Conservation (phyloP, 1,140 invertebrate species). For the Chrysoperla carnea region DNA sequence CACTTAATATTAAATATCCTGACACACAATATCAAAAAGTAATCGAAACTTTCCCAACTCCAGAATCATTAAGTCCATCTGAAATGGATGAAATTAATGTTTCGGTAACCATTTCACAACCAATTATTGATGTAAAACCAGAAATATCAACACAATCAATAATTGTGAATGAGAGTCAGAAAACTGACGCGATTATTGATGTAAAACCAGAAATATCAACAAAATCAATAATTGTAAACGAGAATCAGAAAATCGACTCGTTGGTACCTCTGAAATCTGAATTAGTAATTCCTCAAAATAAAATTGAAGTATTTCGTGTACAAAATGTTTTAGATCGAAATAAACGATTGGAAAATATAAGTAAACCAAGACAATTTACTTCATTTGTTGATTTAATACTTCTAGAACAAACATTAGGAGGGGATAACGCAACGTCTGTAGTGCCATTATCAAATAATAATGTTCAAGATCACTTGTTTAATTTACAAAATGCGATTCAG, state of each 20-base stretch:
- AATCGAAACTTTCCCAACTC: slow-evolving; percentile 1
- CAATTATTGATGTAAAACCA: slow-evolving; percentile 20
- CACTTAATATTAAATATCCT: too few relatives aligned
- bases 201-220: slow-evolving; percentile 23
- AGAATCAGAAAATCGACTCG: too few relatives aligned
- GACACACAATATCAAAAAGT: slow-evolving; percentile 6
- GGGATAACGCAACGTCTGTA: slow-evolving; percentile 18
- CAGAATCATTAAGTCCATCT: neutral
- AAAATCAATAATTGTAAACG: neutral
- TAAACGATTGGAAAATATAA: slow-evolving; percentile 29
- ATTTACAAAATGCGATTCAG: slow-evolving; percentile 40
- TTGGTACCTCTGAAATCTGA: neutral
- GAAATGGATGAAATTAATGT: neutral
- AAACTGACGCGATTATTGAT: slow-evolving; percentile 18
- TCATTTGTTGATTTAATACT: slow-evolving; percentile 40
- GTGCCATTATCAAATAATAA: slow-evolving; percentile 30
- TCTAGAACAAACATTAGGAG: slow-evolving; percentile 29
- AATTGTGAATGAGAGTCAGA: slow-evolving; percentile 10
- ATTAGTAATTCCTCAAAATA: neutral
- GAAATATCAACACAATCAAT: slow-evolving; percentile 17
- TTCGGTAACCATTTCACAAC: neutral
- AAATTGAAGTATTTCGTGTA: neutral
- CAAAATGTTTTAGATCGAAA: slow-evolving; percentile 28
- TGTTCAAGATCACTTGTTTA: slow-evolving; percentile 34
- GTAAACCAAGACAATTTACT: slow-evolving; percentile 27